Conservation (phyloP, 2,888 invertebrate species). For the Tiphia femorata region DNA sequence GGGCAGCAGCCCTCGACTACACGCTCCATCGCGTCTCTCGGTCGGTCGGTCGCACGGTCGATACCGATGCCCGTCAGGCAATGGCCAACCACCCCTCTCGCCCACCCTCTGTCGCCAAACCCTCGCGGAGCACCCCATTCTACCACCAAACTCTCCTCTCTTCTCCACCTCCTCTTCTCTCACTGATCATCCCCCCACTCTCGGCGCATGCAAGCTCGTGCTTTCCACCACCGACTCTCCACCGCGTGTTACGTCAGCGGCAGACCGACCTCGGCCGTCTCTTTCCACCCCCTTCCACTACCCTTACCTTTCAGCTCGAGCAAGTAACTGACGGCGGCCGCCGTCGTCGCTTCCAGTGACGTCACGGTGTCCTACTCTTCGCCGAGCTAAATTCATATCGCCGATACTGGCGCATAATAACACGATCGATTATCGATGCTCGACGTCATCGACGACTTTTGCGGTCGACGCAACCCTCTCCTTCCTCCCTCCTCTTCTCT, state of each 20-base stretch:
- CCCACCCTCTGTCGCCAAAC: neutral
- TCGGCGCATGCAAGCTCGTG: slow-evolving; percentile 12
- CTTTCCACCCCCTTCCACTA: slow-evolving; percentile 16
- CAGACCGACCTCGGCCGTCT: slow-evolving; percentile 43
- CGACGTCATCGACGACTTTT: slow-evolving; percentile 28
- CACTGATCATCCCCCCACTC: neutral
- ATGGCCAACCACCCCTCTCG: slow-evolving; percentile 13
- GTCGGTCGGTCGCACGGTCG: slow-evolving; percentile 47
- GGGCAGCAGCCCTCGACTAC: slow-evolving; percentile 35
- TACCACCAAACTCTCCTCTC: neutral
- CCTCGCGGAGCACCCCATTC: neutral
- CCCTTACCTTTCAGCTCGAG: slow-evolving; percentile 16
- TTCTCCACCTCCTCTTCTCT: neutral
- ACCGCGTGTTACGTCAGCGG: slow-evolving; percentile 46
- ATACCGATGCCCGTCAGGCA: slow-evolving; percentile 47
- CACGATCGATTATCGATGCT: slow-evolving; percentile 38
- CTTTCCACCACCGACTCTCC: slow-evolving; percentile 36
- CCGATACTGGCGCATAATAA: slow-evolving; percentile 24
- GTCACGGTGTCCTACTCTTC: slow-evolving; percentile 43
- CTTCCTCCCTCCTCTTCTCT: neutral
- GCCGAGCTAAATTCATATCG: slow-evolving; percentile 44
- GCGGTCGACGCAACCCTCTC: neutral
- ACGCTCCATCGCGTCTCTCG: slow-evolving; percentile 38
- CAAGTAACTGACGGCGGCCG: slow-evolving; percentile 6
- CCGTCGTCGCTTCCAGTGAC: slow-evolving; percentile 28